Base-by-base conservation (phyloP, 2,113 vertebrate species). In the Malurus alboscapulatus region DNA sequence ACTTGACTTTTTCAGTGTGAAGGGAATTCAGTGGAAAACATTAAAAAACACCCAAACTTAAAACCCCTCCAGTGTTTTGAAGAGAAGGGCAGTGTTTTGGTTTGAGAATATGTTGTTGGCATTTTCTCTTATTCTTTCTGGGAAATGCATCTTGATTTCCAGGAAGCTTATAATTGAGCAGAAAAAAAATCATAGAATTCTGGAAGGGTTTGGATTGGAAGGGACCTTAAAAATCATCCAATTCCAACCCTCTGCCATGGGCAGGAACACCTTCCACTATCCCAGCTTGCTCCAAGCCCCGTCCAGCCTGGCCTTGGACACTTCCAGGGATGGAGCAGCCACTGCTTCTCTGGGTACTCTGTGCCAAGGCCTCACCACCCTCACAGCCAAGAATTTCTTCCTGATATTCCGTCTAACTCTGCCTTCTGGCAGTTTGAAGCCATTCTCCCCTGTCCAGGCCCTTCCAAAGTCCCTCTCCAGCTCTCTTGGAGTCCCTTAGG, bases 281-380 rank as follows among this genome's bases (percentile, higher is more conserved):
- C 9, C 40, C 47, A 47, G 24, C 7, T 0, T 29, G 19, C 53
- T 66, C 67, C 27, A 13, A 45, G 38, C 8, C 19, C 3, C 0
- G 0, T 59, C 54, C 77, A 59, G 0, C 32, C 61, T 53, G 61
- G 16, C 29, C 38, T 38, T 25, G 47, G 19, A 10, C 38, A 18
- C 5, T 75, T 0, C 20, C 54, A 47, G n/a, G 17, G 47, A 2
- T 61, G 62, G n/a, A 6, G 10, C 68, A 47, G 9, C 61, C 45
- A 17, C 68, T 47, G 6, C 24, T 53, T 3, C 38, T 18, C 45
- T 67, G 77, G n/a, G 10, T 7, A n/a, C 0, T 17, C 27, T 59
- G 13, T 74, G 45, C 53, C 53, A 40, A 38, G 6, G 16, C 2
- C 29, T 40, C 4, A 0, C 2, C 38, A 29, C 13, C 19, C 38